Base-by-base conservation (phyloP, 1,140 invertebrate genomes). In the Temnothorax curvispinosus region DNA sequence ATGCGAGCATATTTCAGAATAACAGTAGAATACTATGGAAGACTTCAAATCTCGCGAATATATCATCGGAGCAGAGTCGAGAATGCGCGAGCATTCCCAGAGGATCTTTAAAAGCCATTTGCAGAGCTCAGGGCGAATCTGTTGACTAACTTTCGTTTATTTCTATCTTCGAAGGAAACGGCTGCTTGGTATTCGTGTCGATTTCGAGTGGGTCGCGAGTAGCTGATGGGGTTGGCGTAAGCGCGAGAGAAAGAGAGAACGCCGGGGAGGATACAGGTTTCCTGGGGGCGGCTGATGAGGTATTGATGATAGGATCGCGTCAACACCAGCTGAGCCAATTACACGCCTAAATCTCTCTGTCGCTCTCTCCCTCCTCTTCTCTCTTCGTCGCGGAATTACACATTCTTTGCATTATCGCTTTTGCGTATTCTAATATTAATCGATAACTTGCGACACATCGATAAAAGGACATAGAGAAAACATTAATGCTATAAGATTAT, bases 251-350 rank as follows among this genome's bases (percentile, higher is more conserved):
- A 86, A 54, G 65, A 90, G 47, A 85, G 86, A 21, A 84, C 69
- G 74, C 50, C 52, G 90, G 91, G 90, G 91, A 92, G 93, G 18
- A 93, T 94, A 94, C 94, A 95, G 94, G 94, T 94, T 95, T 94
- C 93, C 94, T 91, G 92, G 93, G 93, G 93, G 92, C 92, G 91
- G 94, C 93, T 95, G 95, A 95, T 94, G 95, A 95, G 95, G 91
- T 95, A 95, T 95, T 95, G 95, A 95, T 95, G 95, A 95, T 95
- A 94, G 94, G 94, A 95, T 95, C 94, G 94, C 94, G 95, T 95
- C 95, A 95, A 95, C 95, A 95, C 94, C 95, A 95, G 95, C 94
- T 95, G 95, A 95, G 95, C 95, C 95, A 95, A 95, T 95, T 95
- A 95, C 95, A 95, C 92, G 94, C 90, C 93, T 94, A 95, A 95